A percentile compares a stretch with the other conserved stretches of the same genome.
phyloP scores from a whole-genome alignment of 2,888 invertebrate species.

The Acanthoscelides obtectus region DNA sequence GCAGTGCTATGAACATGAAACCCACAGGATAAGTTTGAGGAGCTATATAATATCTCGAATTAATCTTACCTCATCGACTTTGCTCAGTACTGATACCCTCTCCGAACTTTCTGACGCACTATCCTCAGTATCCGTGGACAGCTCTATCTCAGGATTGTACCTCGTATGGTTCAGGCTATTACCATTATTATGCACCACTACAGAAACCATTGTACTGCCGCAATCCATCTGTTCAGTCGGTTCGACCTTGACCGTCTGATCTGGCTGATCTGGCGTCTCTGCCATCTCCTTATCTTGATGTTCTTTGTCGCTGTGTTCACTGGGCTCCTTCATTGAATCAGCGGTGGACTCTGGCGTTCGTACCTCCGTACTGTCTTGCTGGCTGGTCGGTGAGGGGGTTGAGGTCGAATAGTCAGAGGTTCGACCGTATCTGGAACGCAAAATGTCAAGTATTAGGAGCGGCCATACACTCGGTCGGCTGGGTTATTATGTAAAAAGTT shows the following conservation, averaged over 20 bases:
- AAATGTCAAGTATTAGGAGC: neutral
- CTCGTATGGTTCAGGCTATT: conserved; percentile 14
- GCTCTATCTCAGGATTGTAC: conserved; percentile 60
- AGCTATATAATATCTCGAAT: too few relatives aligned
- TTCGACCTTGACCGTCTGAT: neutral
- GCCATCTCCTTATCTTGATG: neutral
- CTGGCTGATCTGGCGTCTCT: neutral
- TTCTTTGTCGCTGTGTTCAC: neutral
- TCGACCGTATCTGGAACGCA: neutral
- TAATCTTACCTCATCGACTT: conserved; percentile 31
- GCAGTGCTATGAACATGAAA: too few relatives aligned
- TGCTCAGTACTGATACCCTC: conserved; percentile 34
- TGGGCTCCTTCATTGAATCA: neutral
- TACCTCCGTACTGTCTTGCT: neutral
- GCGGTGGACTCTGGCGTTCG: neutral
- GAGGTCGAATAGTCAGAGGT: neutral
- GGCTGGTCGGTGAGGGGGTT: neutral
- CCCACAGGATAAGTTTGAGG: too few relatives aligned
- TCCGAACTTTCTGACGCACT: conserved; percentile 45
- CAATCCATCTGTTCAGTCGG: neutral
- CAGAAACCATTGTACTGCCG: neutral
- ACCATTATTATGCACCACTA: conserved; percentile 14
- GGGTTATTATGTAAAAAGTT: too few relatives aligned
- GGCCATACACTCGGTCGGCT: too few relatives aligned
- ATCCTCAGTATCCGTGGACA: conserved; percentile 71